Evolutionary conservation across 1,140 invertebrate species (phyloP).

Genomic region (Polypedilum vanderplanki): DNA sequence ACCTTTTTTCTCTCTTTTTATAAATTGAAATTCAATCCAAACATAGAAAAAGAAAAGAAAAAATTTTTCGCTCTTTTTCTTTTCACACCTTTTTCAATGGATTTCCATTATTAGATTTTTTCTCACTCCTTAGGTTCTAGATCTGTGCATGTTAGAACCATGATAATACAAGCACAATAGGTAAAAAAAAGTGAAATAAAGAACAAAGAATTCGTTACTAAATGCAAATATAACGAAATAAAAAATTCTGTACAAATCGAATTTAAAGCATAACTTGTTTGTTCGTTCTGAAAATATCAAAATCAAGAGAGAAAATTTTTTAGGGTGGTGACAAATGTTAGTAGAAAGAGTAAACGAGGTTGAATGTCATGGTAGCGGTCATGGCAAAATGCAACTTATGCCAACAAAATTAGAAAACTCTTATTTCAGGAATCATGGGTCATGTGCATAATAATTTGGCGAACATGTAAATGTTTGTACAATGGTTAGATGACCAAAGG

Average conservation of each 20-base stretch:
- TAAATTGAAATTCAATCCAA: no score
- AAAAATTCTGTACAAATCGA: no score
- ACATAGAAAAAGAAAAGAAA: no score
- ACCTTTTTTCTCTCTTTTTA: no score
- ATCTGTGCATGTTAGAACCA: not conserved
- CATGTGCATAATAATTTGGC: slow-evolving; percentile 19
- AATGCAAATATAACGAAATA: not conserved
- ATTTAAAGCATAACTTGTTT: no score
- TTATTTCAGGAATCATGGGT: not conserved
- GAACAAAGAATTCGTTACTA: not conserved
- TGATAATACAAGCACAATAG: not conserved
- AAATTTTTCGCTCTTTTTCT: not conserved
- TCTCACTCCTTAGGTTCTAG: not conserved
- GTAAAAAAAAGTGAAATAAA: not conserved
- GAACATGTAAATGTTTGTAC: not conserved
- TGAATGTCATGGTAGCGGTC: slow-evolving; percentile 5
- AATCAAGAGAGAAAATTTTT: not conserved
- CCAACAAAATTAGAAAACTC: no score
- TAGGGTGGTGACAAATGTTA: not conserved
- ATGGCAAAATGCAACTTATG: not conserved
- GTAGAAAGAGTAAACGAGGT: slow-evolving; percentile 6
- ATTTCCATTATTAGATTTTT: slow-evolving; percentile 1
- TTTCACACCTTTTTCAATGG: slow-evolving; percentile 5
- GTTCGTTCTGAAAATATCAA: no score
- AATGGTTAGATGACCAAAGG: no score